phyloP scores from a whole-genome alignment of 2,113 vertebrate genomes.

The Saccopteryx bilineata region DNA sequence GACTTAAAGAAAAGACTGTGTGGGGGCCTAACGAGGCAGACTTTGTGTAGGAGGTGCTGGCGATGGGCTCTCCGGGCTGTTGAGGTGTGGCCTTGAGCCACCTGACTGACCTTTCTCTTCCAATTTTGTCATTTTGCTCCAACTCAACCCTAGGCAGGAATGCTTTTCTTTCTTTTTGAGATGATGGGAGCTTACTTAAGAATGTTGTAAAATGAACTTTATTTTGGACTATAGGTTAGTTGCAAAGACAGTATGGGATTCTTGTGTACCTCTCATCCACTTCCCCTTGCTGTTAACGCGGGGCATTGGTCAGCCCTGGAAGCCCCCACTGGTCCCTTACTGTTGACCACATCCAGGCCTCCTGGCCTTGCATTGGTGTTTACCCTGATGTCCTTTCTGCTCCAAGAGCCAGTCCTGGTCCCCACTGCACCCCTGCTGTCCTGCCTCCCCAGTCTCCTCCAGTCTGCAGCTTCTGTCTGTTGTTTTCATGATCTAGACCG shows the following conservation, averaged over 20 bases:
- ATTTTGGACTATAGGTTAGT: not conserved
- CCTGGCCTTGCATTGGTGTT: not conserved
- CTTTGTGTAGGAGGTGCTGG: not conserved
- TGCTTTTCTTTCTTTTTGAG: not conserved
- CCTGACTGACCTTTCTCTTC: too few species aligned
- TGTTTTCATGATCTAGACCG: not conserved
- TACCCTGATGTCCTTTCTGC: not conserved
- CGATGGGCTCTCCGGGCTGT: too few species aligned
- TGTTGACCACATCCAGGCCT: not conserved
- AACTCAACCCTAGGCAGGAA: not conserved
- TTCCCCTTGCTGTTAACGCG: not conserved
- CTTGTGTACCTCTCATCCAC: rapidly evolving
- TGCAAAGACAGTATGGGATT: not conserved
- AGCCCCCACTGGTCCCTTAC: rapidly evolving
- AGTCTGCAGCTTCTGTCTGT: not conserved
- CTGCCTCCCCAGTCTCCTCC: not conserved
- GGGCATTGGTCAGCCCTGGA: not conserved
- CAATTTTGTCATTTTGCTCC: too few species aligned
- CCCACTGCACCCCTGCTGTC: too few species aligned
- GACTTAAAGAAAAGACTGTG: not conserved
- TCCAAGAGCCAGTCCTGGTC: not conserved
- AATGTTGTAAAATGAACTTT: not conserved
- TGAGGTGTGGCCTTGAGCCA: too few species aligned
- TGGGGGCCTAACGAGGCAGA: not conserved
- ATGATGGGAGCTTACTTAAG: not conserved